Base-by-base conservation (phyloP, 92 coral and sea anemone genomes). In the Heliopora coerulea region DNA sequence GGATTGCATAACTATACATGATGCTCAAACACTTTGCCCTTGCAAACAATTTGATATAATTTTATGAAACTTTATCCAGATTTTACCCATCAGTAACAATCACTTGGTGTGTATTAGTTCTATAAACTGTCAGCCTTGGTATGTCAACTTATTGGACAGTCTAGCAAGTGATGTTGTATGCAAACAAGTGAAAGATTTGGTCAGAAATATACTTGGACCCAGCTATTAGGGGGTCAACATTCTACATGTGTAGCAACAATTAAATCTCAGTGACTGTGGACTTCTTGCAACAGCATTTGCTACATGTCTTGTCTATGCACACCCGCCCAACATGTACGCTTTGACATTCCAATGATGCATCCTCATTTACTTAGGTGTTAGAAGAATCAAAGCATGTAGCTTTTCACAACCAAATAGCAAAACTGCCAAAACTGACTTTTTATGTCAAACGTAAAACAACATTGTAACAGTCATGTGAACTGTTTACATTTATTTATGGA, bases 101-200 rank as follows among this genome's bases (percentile, higher is more conserved):
- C 90, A 86, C 65, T 86, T 87, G 76, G 85, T 86, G 21, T 83
- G 90, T 60, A 61, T 79, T 3, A 78, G 90, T 44, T 86, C 90
- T 0, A 72, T 86, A 3, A 80, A 83, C 13, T 82, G 86, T 49
- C 3, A 30, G 3, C 59, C 23, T 41, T 85, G 83, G 42, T 19
- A 50, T 41, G 85, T 80, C 42, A 65, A 80, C 60, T 59, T 84
- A 34, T 84, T 70, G 72, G 83, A 85, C 72, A 86, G 89, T 78
- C 66, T 86, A 32, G 75, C 66, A 63, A 72, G 58, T 72, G 84
- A 82, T 62, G 75, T 86, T 29, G 59, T 82, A 49, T 52, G 58
- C 62, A 78, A 78, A 34, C 85, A 84, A 23, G 12, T 81, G 9
- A 18, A 49, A 21, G 66, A 25, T 9, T 59, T 60, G 28, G 83